Conservation (phyloP, 30 jellyfish, hydroid and myxozoan species). For the Turritopsis dohrnii region DNA sequence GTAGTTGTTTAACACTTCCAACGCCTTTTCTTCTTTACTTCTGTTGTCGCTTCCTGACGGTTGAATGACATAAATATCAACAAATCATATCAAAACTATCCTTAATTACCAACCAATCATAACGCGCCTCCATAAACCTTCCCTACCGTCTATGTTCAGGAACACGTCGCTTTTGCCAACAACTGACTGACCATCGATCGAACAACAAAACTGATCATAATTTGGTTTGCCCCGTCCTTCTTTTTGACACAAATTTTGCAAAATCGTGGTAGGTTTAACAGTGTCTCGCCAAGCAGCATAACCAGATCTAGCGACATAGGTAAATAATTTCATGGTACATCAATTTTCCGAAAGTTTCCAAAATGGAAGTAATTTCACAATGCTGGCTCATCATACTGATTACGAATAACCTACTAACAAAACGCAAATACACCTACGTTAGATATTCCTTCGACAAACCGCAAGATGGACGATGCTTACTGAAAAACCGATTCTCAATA, state of each 20-base stretch:
- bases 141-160: neutral
- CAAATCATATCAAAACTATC: too few relatives aligned
- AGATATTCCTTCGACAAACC: conserved; percentile 59
- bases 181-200: neutral
- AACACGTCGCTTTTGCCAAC: neutral
- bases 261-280: conserved; percentile 16
- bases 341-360: too few relatives aligned
- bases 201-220: neutral
- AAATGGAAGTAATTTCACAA: too few relatives aligned
- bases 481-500: conserved; percentile 80
- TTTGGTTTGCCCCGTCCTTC: conserved; percentile 5
- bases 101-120: too few relatives aligned
- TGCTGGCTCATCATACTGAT: too few relatives aligned
- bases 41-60: neutral
- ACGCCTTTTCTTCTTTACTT: conserved; percentile 58
- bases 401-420: neutral
- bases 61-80: neutral
- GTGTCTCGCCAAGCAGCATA: conserved; percentile 31
- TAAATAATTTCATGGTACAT: too few relatives aligned
- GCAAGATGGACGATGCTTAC: conserved; percentile 77
- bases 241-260: conserved; percentile 3
- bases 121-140: too few relatives aligned
- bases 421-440: conserved; percentile 34
- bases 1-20: conserved; percentile 41
- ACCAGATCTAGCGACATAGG: conserved; percentile 29